phyloP scores from a whole-genome alignment of 2,113 vertebrate species.

The Scolopax mira region DNA sequence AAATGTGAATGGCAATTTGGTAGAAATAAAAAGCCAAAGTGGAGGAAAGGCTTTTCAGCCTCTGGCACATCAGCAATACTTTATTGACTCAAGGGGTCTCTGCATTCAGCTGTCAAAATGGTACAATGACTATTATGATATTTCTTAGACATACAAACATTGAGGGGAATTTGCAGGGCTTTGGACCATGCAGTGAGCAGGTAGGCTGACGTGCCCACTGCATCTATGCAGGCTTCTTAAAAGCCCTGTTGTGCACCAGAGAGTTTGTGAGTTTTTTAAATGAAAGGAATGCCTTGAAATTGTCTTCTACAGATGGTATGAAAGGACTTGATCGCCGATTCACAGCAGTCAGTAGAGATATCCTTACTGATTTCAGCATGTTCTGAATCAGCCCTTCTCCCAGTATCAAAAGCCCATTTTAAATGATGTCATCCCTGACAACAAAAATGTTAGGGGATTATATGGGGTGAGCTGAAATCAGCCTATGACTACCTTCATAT shows the following conservation, averaged over 20 bases:
- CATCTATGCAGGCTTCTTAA: neutral
- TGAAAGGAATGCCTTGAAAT: neutral
- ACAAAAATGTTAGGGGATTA: neutral
- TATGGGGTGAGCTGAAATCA: conserved; percentile 9
- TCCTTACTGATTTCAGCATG: neutral
- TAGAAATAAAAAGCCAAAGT: conserved; percentile 8
- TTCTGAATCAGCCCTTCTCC: neutral
- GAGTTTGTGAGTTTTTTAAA: neutral
- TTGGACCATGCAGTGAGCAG: neutral
- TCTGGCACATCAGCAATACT: neutral
- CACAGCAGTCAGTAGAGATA: neutral
- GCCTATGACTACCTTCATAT: neutral
- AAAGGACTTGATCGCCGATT: neutral
- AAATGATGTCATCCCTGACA: neutral
- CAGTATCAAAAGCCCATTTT: neutral
- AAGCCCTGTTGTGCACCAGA: neutral
- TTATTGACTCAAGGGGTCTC: neutral
- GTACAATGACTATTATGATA: neutral
- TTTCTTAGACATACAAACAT: neutral
- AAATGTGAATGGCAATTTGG: conserved; percentile 11
- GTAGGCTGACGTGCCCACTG: neutral
- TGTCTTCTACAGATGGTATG: neutral
- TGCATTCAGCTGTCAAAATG: conserved; percentile 8
- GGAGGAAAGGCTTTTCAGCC: conserved; percentile 13
- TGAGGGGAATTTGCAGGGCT: neutral